phyloP scores from a whole-genome alignment of 2,888 invertebrate genomes.

The Monoplex corrugatus region DNA sequence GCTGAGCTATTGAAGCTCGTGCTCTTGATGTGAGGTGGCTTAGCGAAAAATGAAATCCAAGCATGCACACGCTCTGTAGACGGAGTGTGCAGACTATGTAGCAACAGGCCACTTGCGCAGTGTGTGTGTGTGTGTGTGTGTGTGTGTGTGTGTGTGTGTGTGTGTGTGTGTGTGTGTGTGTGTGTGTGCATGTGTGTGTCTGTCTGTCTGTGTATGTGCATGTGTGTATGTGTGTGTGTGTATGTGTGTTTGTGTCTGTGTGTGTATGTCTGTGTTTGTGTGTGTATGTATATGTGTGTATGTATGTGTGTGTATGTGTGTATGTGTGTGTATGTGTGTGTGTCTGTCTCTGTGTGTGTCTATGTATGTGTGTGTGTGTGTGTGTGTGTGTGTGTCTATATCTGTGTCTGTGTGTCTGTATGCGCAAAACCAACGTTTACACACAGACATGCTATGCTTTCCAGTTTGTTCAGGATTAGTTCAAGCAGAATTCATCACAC shows the following conservation, averaged over 20 bases:
- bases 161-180: conserved; percentile 40
- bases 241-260: background rate
- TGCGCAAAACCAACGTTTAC: too few species aligned
- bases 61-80: too few species aligned
- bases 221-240: background rate
- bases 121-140: background rate
- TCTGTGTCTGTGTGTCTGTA: too few species aligned
- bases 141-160: conserved; percentile 35
- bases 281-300: conserved; percentile 25
- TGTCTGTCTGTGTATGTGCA: background rate
- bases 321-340: conserved; percentile 19
- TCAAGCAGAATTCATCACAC: too few species aligned
- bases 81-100: too few species aligned
- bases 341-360: background rate
- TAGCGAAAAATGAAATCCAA: too few species aligned
- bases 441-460: too few species aligned
- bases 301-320: conserved; percentile 39
- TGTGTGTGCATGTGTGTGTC: conserved; percentile 24
- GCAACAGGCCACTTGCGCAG: too few species aligned
- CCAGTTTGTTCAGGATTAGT: too few species aligned
- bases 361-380: background rate
- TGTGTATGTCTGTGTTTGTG: too few species aligned
- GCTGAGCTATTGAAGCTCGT: too few species aligned
- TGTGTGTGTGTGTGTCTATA: background rate
- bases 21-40: too few species aligned